Evolutionary conservation across 2,797 vertebrate genomes (phyloP).

Genomic region (Hippoglossus hippoglossus): DNA sequence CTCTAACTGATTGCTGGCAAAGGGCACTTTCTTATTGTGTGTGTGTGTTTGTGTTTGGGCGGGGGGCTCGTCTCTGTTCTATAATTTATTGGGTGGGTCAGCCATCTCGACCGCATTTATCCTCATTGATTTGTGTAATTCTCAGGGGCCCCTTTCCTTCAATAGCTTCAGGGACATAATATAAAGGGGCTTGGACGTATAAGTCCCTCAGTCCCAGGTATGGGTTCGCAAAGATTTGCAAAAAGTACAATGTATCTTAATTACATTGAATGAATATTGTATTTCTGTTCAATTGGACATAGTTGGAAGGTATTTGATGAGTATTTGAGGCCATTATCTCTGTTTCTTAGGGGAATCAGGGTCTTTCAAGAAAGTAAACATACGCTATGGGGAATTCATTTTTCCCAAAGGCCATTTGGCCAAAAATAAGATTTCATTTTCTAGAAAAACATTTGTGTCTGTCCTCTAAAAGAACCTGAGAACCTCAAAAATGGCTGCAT

Average conservation of each 20-base stretch:
- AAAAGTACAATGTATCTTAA: too few species aligned
- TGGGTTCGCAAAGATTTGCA: conserved; percentile 15
- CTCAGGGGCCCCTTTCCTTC: conserved; percentile 46
- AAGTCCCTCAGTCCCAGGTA: conserved; percentile 25
- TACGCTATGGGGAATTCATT: background rate
- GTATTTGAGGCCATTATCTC: conserved; percentile 7
- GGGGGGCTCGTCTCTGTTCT: conserved; percentile 27
- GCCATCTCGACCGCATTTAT: conserved; percentile 53
- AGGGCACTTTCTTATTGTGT: conserved; percentile 11
- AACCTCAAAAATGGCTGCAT: conserved; percentile 19
- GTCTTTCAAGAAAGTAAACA: conserved; percentile 13
- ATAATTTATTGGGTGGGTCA: conserved; percentile 53
- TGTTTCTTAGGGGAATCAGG: conserved; percentile 17
- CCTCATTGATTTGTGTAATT: conserved; percentile 59
- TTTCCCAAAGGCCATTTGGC: background rate
- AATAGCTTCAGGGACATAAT: conserved; percentile 33
- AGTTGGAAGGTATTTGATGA: background rate
- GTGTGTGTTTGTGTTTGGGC: background rate
- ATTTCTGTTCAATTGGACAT: background rate
- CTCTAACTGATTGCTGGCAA: conserved; percentile 3
- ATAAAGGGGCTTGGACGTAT: conserved; percentile 24
- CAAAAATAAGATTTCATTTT: conserved; percentile 1
- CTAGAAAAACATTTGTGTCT: background rate
- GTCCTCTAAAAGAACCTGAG: conserved; percentile 8
- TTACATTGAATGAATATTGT: too few species aligned